Percentiles rank a stretch among this genome's conserved stretches.
These are phyloP conservation scores for Varroa destructor DNA, from an alignment of 1,140 invertebrate genomes.

Conservation along the genomic window DNA sequence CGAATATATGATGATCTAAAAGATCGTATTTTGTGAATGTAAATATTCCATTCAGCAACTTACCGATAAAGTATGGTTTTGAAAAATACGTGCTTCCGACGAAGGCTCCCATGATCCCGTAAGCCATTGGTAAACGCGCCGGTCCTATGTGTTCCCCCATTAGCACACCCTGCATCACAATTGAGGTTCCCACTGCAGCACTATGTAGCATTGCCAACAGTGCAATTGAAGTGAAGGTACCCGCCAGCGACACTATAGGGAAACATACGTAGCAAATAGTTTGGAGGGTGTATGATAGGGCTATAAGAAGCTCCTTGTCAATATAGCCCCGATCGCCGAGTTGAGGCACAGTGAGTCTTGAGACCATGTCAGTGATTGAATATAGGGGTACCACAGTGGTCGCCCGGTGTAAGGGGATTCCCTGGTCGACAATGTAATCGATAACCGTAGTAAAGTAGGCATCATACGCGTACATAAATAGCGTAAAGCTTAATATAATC, in stretches of 20 bases:
- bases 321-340: conserved; percentile 16
- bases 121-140: neutral
- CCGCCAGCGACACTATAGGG: neutral
- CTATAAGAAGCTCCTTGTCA: conserved; percentile 1
- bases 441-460: conserved; percentile 13
- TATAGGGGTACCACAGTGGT: conserved; percentile 18
- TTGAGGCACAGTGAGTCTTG: neutral
- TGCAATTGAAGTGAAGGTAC: neutral
- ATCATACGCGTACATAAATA: conserved; percentile 11
- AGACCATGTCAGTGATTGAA: conserved; percentile 11
- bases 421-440: conserved; percentile 21
- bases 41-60: neutral
- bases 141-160: neutral
- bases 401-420: neutral
- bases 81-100: conserved; percentile 10
- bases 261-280: neutral
- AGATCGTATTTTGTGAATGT: too few species aligned
- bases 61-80: conserved; percentile 21
- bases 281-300: conserved; percentile 1
- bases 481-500: conserved; percentile 11
- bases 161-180: conserved; percentile 16
- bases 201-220: conserved; percentile 1
- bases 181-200: neutral
- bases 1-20: too few species aligned
- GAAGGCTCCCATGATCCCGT: conserved; percentile 4